Evolutionary conservation across 1,140 invertebrate species (phyloP).

Genomic region (Pseudomyrmex dendroicus): DNA sequence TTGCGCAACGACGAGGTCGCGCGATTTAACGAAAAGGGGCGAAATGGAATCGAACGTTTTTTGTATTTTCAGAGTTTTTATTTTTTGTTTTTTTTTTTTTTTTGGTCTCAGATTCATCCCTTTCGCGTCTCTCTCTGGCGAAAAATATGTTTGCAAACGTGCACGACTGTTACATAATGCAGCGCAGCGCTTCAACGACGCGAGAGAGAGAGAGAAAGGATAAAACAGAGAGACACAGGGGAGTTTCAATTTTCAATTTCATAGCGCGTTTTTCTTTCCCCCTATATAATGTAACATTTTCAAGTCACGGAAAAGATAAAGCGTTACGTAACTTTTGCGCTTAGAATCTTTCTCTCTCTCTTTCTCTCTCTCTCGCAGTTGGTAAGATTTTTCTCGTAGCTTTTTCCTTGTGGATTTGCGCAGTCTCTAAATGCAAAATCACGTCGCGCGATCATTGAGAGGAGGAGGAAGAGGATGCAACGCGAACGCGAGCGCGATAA

Average conservation of each 20-base stretch:
- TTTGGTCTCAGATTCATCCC: neutral
- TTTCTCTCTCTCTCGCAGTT: too few species aligned
- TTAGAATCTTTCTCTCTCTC: neutral
- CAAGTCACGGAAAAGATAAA: neutral
- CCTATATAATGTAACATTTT: neutral
- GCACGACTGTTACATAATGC: constrained; percentile 44
- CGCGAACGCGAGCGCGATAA: too few species aligned
- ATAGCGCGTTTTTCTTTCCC: constrained; percentile 17
- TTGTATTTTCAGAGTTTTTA: neutral
- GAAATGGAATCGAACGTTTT: neutral
- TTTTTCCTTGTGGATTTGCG: too few species aligned
- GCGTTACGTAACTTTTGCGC: neutral
- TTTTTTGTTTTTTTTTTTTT: neutral
- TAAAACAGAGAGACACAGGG: neutral
- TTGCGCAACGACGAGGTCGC: neutral
- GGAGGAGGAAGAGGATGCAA: too few species aligned
- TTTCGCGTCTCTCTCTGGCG: neutral
- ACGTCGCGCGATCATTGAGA: too few species aligned
- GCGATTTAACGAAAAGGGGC: neutral
- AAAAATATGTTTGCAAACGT: constrained; percentile 20
- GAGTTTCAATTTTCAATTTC: constrained; percentile 44
- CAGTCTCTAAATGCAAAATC: too few species aligned
- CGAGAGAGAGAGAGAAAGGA: neutral
- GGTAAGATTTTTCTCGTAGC: too few species aligned
- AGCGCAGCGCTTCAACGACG: constrained; percentile 37